Percentiles rank a stretch among this genome's conserved stretches.
Evolutionary conservation across 2,797 vertebrate genomes (phyloP).

Genomic region (Fistularia commersonii): DNA sequence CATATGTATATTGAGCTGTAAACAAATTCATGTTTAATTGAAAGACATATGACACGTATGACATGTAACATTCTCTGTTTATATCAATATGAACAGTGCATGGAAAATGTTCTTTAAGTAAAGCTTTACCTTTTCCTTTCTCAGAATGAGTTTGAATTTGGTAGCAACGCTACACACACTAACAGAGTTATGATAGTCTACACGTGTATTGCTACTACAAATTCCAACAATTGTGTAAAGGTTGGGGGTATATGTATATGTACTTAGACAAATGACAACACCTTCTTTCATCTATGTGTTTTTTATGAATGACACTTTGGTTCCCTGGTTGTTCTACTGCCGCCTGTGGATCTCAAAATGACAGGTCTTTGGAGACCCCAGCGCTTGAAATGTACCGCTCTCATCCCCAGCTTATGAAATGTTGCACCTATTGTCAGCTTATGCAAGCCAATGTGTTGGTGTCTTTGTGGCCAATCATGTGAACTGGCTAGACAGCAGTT

Average conservation of each 20-base stretch:
- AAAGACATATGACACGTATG: no score
- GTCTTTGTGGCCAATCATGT: slow-evolving; percentile 15
- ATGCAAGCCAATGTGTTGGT: slow-evolving; percentile 6
- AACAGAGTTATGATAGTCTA: background rate
- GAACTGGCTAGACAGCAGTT: slow-evolving; percentile 16
- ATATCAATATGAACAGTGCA: no score
- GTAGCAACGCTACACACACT: background rate
- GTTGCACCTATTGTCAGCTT: slow-evolving; percentile 25
- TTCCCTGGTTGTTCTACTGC: slow-evolving; percentile 49
- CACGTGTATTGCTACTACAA: slow-evolving; percentile 12
- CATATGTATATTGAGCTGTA: no score
- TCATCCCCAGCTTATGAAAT: slow-evolving; percentile 29
- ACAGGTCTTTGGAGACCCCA: slow-evolving; percentile 47
- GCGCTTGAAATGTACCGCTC: slow-evolving; percentile 37
- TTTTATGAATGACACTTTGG: slow-evolving; percentile 57
- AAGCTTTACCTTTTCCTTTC: slow-evolving; percentile 14
- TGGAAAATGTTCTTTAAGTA: background rate
- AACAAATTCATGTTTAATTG: no score
- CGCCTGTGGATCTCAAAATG: slow-evolving; percentile 44
- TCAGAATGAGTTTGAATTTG: slow-evolving; percentile 4
- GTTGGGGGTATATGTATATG: slow-evolving; percentile 27
- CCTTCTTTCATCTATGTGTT: slow-evolving; percentile 39
- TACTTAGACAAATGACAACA: slow-evolving; percentile 25
- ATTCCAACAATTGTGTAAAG: slow-evolving; percentile 22
- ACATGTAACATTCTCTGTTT: no score